Conservation (phyloP, 2,113 vertebrate genomes). For the Brachypteracias leptosomus region DNA sequence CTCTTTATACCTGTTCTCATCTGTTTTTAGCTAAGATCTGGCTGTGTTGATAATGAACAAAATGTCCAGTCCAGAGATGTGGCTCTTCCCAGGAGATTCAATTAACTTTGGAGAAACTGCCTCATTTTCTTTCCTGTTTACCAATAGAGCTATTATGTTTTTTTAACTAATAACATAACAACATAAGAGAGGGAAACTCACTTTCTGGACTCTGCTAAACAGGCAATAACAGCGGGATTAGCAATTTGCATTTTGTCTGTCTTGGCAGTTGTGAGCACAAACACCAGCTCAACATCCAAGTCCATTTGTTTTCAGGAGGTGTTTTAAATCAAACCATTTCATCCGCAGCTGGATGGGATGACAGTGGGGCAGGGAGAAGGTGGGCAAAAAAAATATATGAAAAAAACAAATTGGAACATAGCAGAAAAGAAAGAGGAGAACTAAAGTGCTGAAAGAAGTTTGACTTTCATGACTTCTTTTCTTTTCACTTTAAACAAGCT, state of each 20-base stretch:
- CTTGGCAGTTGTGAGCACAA: not conserved
- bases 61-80: not conserved
- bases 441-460: not conserved
- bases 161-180: not conserved
- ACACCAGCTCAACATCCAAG: not conserved
- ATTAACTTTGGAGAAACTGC: not conserved
- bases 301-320: not conserved
- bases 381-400: rapidly evolving
- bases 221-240: too few species aligned
- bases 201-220: not conserved
- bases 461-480: not conserved
- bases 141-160: not conserved
- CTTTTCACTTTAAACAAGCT: not conserved
- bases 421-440: not conserved
- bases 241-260: not conserved
- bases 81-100: not conserved
- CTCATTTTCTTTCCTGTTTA: not conserved
- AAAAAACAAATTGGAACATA: rapidly evolving
- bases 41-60: not conserved
- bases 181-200: not conserved
- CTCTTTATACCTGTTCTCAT: not conserved
- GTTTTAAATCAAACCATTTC: not conserved
- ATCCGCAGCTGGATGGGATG: not conserved
- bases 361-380: not conserved
- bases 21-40: not conserved